Evolutionary conservation across 92 coral and sea anemone species (phyloP), one percentile per base, ranked within the genome.

Genomic region (Anthopleura xanthogrammica): DNA sequence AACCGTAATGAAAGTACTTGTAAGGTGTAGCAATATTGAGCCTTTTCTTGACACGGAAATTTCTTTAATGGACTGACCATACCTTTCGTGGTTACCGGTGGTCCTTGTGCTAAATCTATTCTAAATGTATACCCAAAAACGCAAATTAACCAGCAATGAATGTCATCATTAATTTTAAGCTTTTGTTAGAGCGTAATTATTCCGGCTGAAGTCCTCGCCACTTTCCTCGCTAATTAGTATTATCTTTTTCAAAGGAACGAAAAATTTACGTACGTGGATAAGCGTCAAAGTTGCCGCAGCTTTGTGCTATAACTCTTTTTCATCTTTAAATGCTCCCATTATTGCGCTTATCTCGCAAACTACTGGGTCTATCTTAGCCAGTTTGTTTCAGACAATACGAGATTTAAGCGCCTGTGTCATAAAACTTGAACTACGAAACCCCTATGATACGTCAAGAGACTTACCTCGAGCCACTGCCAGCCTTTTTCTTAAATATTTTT

Each of bases 111-210:
- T 57, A 85, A 85, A 85, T 78, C 83, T 72, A 70, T 85, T 79
- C 88, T 79, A 85, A 85, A 89, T 90, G 91, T 90, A 78, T 72
- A 83, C 93, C 91, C 85, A 83, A 88, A 90, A 90, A 87, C 93
- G 91, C 91, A 89, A 90, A 90, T 90, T 87, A 87, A 85, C 86
- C 82, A 80, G 89, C 83, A 85, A 87, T 87, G 93, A 87, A 77
- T 87, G 90, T 87, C 72, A 88, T 87, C 90, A 85, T 85, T 85
- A 85, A 85, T 84, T 90, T 81, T 78, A 87, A 87, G 87, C 89
- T 90, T 86, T 86, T 86, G 85, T 85, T 88, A 77, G 88, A 65
- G 83, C 83, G 83, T 84, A 84, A 84, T 84, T 84, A 84, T 84
- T 84, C 87, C 76, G 82, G 82, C 86, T 85, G 76, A 85, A 71